phyloP scores from a whole-genome alignment of 2,888 invertebrate genomes.

The Hirtodrosophila cameraria region DNA sequence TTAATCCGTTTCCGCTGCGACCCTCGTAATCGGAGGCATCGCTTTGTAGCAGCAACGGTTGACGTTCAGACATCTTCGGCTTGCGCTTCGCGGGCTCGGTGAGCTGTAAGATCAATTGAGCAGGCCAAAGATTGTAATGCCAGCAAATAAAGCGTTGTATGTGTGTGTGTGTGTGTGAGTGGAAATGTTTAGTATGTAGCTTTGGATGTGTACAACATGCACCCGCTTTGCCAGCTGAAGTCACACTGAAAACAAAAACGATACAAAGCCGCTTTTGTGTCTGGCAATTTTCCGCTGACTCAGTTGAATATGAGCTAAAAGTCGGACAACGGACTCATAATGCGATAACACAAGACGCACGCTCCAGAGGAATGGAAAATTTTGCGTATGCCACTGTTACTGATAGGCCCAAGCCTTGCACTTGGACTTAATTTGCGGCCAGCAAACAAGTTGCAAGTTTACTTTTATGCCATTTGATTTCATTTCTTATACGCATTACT shows the following conservation, averaged over 20 bases:
- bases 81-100: conserved; percentile 57
- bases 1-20: conserved; percentile 49
- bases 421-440: conserved; percentile 30
- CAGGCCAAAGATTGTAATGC: conserved; percentile 7
- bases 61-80: conserved; percentile 88
- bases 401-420: conserved; percentile 34
- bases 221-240: conserved; percentile 40
- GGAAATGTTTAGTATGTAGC: neutral
- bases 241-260: conserved; percentile 50
- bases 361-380: conserved; percentile 40
- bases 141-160: neutral
- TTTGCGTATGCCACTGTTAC: conserved; percentile 44
- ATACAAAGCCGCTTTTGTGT: conserved; percentile 45
- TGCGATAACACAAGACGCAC: conserved; percentile 43
- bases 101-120: conserved; percentile 41
- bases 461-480: conserved; percentile 9
- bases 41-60: conserved; percentile 86
- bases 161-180: neutral
- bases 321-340: conserved; percentile 36
- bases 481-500: conserved; percentile 30
- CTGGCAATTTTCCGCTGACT: conserved; percentile 64
- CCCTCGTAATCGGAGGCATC: conserved; percentile 76
- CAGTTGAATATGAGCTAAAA: conserved; percentile 28
- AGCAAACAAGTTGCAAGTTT: conserved; percentile 10
- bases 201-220: conserved; percentile 18